Base-by-base conservation (phyloP, 1,140 invertebrate species). In the Leucophenga varia region DNA sequence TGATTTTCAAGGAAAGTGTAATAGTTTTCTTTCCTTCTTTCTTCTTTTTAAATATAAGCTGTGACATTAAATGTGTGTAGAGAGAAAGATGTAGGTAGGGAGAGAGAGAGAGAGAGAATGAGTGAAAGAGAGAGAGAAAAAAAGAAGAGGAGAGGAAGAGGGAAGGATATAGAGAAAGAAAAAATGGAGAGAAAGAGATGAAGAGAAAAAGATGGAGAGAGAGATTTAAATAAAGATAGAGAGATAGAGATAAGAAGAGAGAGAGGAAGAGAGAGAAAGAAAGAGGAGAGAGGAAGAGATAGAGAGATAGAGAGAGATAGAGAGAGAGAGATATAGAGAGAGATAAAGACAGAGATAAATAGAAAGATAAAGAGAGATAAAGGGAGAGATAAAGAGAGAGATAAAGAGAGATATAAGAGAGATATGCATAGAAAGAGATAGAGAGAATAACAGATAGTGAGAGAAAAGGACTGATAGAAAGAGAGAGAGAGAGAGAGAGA, bases 31-130 rank as follows among this genome's bases (percentile, higher is more conserved):
- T 31, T 46, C 34, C n/a, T 31, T 20, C 3, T 7, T 28, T 19
- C 34, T 47, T 36, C 20, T 38, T 22, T 31, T 38, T 47, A 18
- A 35, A 47, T 36, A 37, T 47, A 34, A 47, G 45, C 28, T n/a
- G 17, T 19, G 18, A 10, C 32, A 14, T 12, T 21, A 21, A 44
- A 44, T 44, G 55, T 49, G 46, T n/a, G 8, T 14, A 22, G 10
- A 31, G n/a, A 30, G 4, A 22, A 20, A 18, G 5, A 21, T 10
- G 25, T 10, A 30, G 28, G 12, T 4, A 9, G n/a, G 20, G n/a
- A 30, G 1, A 13, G 14, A 13, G 2, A 18, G 17, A 2, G 4
- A 3, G n/a, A 14, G 14, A 30, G 21, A n/a, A 2, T 10, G 36
- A 28, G 13, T 37, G 19, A 31, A 43, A 45, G 38, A 9, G 17